Base-by-base conservation (phyloP, 2,888 invertebrate species). In the Disparrhopalites patrizii region DNA sequence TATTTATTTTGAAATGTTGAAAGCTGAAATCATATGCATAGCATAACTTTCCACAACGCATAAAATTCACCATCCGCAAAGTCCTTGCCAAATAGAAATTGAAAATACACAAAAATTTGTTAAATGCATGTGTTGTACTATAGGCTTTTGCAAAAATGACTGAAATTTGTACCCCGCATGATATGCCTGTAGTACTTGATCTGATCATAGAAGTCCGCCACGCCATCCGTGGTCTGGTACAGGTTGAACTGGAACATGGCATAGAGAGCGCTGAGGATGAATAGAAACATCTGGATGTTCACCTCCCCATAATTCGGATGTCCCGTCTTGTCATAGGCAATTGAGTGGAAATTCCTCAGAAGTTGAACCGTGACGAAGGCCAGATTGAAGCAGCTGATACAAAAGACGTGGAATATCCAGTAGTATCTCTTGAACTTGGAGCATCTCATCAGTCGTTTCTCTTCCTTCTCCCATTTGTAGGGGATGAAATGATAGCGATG, bases 201-300 rank as follows among this genome's bases (percentile, higher is more conserved):
- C 8, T 52, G 52, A 8, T 23, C 5, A n/a, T 52, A 52, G n/a
- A 52, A 52, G 15, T 30, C 52, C 23, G 52, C 27, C 2, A 52
- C 27, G 27, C 30, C 20, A 25, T 52, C 52, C 4, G 30, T 28
- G 2, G 15, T 51, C 2, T 13, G 18, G 18, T 52, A 28, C n/a
- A 52, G 52, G 30, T 28, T 52, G 3, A 28, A 25, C 25, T 52
- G 30, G 23, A 52, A 52, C 3, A 52, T n/a, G 13, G 52, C 52
- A 28, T 52, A 52, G 2, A 52, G 52, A 3, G 52, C 23, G 30
- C 52, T 52, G 13, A 52, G n/a, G n/a, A 52, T 52, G n/a, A 52
- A 52, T 3, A 52, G 27, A 52, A 52, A 52, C n/a, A 52, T 52
- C 30, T 52, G 30, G n/a, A 52, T 52, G n/a, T 52, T 52, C n/a